Percentiles rank a stretch among this genome's conserved stretches.
Evolutionary conservation across 2,797 vertebrate species (phyloP).

Genomic region (Cyprinodon diabolis): DNA sequence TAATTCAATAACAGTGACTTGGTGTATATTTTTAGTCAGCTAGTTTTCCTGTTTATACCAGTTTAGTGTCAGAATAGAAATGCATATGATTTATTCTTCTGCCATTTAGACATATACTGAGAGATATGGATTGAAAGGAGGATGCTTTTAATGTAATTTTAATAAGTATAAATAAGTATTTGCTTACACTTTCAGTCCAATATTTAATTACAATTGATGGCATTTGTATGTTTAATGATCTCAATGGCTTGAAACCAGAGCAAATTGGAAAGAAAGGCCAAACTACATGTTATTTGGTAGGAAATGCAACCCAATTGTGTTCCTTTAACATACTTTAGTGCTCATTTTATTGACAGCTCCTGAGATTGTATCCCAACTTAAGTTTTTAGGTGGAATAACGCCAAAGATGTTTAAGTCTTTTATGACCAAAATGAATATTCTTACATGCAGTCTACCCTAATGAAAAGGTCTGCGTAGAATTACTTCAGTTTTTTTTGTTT

Average conservation of each 20-base stretch:
- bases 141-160: neutral
- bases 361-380: too few species aligned
- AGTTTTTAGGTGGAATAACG: too few species aligned
- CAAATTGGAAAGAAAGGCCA: neutral
- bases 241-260: neutral
- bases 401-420: too few species aligned
- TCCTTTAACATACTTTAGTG: too few species aligned
- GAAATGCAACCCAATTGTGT: too few species aligned
- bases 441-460: too few species aligned
- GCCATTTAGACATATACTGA: neutral
- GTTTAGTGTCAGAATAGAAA: neutral
- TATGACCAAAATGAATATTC: too few species aligned
- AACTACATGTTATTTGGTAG: too few species aligned
- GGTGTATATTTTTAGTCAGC: neutral
- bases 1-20: neutral
- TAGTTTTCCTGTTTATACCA: neutral
- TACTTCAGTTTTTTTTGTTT: too few species aligned
- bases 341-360: too few species aligned
- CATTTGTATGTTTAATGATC: neutral
- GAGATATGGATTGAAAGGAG: neutral
- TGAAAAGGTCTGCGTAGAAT: too few species aligned
- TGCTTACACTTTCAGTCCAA: neutral
- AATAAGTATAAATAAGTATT: neutral
- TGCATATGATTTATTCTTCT: neutral
- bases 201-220: neutral